phyloP scores from a whole-genome alignment of 2,888 invertebrate species.

The Sphaerophoria taeniata region DNA sequence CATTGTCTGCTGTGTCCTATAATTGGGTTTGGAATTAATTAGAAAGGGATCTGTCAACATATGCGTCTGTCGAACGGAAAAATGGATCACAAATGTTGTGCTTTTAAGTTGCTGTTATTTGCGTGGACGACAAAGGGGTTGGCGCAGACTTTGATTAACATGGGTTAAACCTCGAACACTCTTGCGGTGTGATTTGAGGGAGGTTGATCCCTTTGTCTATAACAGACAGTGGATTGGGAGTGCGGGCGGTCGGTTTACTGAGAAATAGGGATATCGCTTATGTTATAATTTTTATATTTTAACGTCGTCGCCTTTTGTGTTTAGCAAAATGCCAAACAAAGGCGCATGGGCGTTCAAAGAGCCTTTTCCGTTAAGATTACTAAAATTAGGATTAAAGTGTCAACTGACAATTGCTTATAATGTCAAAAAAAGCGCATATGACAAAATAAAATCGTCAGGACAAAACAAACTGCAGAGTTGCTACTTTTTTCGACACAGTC shows the following conservation, averaged over 20 bases:
- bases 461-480: too few relatives aligned
- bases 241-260: background rate
- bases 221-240: background rate
- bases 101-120: slow-evolving; percentile 10
- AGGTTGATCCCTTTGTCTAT: background rate
- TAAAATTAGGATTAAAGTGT: too few relatives aligned
- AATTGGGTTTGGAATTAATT: slow-evolving; percentile 52
- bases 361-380: too few relatives aligned
- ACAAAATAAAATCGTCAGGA: too few relatives aligned
- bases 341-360: too few relatives aligned
- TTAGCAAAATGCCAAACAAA: too few relatives aligned
- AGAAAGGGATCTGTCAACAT: slow-evolving; percentile 61
- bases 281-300: too few relatives aligned
- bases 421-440: too few relatives aligned
- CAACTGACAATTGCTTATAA: too few relatives aligned
- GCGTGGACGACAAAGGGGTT: background rate
- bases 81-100: slow-evolving; percentile 26
- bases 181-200: background rate
- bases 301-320: too few relatives aligned
- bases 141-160: slow-evolving; percentile 9
- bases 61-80: background rate
- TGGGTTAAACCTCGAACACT: slow-evolving; percentile 27
- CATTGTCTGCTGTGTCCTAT: slow-evolving; percentile 21
- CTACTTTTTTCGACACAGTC: too few relatives aligned
- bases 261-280: too few relatives aligned